Base-by-base conservation (phyloP, 2,113 vertebrate genomes). In the Guaruba guarouba region DNA sequence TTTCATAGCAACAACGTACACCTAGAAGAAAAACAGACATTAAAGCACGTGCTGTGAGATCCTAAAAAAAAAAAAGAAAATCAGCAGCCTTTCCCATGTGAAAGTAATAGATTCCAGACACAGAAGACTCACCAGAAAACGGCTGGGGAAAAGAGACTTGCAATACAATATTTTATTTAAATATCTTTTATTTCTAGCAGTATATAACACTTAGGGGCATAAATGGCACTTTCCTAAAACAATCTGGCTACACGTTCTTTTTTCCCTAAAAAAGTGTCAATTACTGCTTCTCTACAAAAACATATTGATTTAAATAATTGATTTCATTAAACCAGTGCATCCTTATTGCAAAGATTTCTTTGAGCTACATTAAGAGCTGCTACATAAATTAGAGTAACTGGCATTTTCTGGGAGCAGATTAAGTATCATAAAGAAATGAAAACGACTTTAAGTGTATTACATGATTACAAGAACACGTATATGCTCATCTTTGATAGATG, bases 1-100 rank as follows among this genome's bases (percentile, higher is more conserved):
- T 96, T 99, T 99, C 99, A 99, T 99, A 14, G 99, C 98, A 93
- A 99, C 98, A 37, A 99, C 98, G 35, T 99, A 99, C 10, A 99
- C 99, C 99, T 99, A 93, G 75, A 55, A 84, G 46, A 81, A 76
- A 96, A 95, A 86, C 4, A 84, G n/a, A 68, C 51, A 23, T 11
- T 5, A 49, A 82, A 80, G 31, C 17, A 31, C 9, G 33, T 13
- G 61, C 63, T n/a, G 55, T 31, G 52, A 92, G 35, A 88, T 37
- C 37, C 35, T 59, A 46, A 59, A 28, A 59, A 49, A 17, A 49
- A 77, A 77, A 49, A 90, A 90, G 84, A n/a, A 90, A 86, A 64
- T 13, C n/a, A 94, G 46, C 37, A 71, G 76, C 44, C 59, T 37
- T 88, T 95, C 51, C 68, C 52, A 64, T 1, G 7, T 55, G 41